Evolutionary conservation across 1,140 invertebrate genomes (phyloP).

Genomic region (Carcinoscorpius rotundicauda): DNA sequence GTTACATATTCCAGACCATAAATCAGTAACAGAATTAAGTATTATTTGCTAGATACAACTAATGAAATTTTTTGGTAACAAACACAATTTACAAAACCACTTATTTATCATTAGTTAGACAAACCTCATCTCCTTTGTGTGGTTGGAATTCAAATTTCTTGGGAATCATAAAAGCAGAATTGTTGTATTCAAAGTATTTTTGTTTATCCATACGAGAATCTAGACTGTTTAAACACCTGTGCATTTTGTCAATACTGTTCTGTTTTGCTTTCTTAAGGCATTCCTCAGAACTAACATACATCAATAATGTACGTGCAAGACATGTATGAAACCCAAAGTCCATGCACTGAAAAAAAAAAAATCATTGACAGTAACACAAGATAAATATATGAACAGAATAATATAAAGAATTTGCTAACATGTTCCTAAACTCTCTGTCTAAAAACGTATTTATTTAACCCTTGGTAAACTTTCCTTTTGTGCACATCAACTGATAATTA

Average conservation of each 20-base stretch:
- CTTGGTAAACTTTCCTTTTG: too few species aligned
- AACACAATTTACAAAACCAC: too few species aligned
- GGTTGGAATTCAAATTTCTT: constrained; percentile 84
- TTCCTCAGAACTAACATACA: constrained; percentile 71
- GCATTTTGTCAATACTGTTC: constrained; percentile 50
- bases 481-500: too few species aligned
- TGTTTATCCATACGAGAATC: constrained; percentile 82
- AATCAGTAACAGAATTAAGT: too few species aligned
- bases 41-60: too few species aligned
- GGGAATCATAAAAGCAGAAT: constrained; percentile 79
- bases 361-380: background rate
- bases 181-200: constrained; percentile 75
- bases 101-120: too few species aligned
- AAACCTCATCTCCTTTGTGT: background rate
- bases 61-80: too few species aligned
- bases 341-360: constrained; percentile 53
- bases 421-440: too few species aligned
- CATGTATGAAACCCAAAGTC: constrained; percentile 83
- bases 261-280: constrained; percentile 59
- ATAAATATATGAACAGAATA: too few species aligned
- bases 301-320: constrained; percentile 58
- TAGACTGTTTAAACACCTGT: constrained; percentile 59
- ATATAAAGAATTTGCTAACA: too few species aligned
- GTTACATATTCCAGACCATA: too few species aligned
- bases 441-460: too few species aligned